phyloP scores from a whole-genome alignment of 2,113 vertebrate genomes.

The Hypanus sabinus region DNA sequence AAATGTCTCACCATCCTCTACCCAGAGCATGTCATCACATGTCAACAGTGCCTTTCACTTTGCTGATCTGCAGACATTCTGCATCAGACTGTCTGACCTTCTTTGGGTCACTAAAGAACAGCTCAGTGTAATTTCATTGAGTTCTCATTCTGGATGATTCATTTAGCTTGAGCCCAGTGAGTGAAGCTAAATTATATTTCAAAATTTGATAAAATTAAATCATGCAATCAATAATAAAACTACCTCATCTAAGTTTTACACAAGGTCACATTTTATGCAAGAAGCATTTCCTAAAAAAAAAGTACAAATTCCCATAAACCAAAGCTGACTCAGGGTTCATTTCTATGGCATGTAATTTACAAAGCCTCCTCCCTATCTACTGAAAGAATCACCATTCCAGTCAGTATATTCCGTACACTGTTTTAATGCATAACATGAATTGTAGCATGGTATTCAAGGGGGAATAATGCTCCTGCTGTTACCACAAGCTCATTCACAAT shows the following conservation, averaged over 20 bases:
- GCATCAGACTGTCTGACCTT: background rate
- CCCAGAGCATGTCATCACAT: background rate
- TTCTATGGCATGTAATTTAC: background rate
- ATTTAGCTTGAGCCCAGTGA: background rate
- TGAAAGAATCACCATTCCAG: background rate
- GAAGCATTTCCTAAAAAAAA: background rate
- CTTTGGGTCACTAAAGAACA: background rate
- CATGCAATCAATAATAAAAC: background rate
- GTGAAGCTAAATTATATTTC: background rate
- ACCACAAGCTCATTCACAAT: background rate
- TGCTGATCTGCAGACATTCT: background rate
- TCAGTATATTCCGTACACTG: background rate
- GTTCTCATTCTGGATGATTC: background rate
- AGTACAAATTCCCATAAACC: background rate
- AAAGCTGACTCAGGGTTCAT: background rate
- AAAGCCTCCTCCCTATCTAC: background rate
- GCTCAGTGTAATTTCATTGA: background rate
- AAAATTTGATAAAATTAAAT: background rate
- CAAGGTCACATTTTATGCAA: background rate
- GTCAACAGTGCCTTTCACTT: background rate
- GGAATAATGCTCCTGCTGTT: background rate
- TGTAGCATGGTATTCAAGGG: background rate
- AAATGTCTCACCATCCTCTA: background rate
- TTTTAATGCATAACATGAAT: background rate
- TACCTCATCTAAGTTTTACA: background rate